Base-by-base conservation (phyloP, 2,888 invertebrate species). In the Mimachlamys varia region DNA sequence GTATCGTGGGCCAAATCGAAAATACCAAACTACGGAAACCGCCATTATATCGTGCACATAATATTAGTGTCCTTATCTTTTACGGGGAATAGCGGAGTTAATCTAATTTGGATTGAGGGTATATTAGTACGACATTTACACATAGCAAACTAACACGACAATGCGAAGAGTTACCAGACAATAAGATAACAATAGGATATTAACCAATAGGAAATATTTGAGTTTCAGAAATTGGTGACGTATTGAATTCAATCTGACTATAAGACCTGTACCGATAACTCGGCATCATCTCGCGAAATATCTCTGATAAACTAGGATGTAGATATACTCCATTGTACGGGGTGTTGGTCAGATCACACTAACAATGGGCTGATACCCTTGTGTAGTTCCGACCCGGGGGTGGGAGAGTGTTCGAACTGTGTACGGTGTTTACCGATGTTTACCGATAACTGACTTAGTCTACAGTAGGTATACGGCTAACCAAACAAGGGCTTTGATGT, bases 261-360 rank as follows among this genome's bases (percentile, higher is more conserved):
- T 44, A n/a, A 62, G 62, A 22, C n/a, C 3, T 62, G 17, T 62
- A n/a, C n/a, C 62, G 62, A 62, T 62, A 62, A 22, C n/a, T 62
- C n/a, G 13, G 10, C 76, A 76, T 33, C 76, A 33, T 33, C 76
- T 76, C 76, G 76, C 33, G 27, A 76, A 76, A 33, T 76, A 7
- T 76, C 33, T 12, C 44, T 22, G 76, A 76, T 76, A 76, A 76
- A 27, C 12, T 33, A 33, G 10, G 76, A 76, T 76, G 27, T 76
- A 76, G 76, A 76, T 76, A 76, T 27, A 76, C 76, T 12, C 33
- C 76, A 13, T 76, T 76, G 76, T 76, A 27, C 76, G 76, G 33
- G 76, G 76, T 76, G 76, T 76, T 76, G 33, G 27, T 76, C 76
- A 76, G 76, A 76, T 76, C 76, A 76, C 33, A 33, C 27, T 33